Evolutionary conservation across 2,888 invertebrate genomes (phyloP).

Genomic region (Scrobipalpa atriplicella): DNA sequence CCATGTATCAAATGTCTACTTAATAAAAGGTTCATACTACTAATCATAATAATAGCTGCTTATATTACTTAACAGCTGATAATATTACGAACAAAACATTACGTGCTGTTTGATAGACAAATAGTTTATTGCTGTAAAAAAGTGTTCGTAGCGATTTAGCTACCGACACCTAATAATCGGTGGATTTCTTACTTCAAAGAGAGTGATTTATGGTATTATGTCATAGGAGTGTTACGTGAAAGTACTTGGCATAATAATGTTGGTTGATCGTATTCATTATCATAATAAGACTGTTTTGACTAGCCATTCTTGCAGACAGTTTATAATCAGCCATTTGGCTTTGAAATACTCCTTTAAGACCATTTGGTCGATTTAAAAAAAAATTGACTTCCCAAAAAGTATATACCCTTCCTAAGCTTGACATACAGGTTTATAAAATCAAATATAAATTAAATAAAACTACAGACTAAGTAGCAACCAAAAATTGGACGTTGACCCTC

Average conservation of each 20-base stretch:
- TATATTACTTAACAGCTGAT: not conserved
- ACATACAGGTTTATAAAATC: too few species aligned
- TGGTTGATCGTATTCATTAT: not conserved
- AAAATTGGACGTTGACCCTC: too few species aligned
- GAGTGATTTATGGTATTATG: constrained; percentile 13
- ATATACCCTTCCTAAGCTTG: too few species aligned
- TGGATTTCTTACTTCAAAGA: not conserved
- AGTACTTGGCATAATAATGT: constrained; percentile 3
- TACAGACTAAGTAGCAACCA: too few species aligned
- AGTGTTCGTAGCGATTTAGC: not conserved
- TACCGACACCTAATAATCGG: constrained; percentile 11
- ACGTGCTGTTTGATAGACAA: constrained; percentile 21
- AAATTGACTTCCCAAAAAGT: too few species aligned
- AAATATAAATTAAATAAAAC: too few species aligned
- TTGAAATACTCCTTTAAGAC: too few species aligned
- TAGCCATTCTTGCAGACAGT: too few species aligned
- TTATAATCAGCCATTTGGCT: too few species aligned
- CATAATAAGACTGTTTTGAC: not conserved
- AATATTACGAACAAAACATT: constrained; percentile 2
- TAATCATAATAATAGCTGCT: constrained; percentile 6
- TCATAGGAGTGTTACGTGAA: not conserved
- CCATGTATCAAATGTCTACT: not conserved
- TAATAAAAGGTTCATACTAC: constrained; percentile 12
- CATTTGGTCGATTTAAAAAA: too few species aligned
- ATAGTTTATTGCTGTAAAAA: not conserved